Evolutionary conservation across 2,888 invertebrate species (phyloP).

Genomic region (Parochlus steinenii): DNA sequence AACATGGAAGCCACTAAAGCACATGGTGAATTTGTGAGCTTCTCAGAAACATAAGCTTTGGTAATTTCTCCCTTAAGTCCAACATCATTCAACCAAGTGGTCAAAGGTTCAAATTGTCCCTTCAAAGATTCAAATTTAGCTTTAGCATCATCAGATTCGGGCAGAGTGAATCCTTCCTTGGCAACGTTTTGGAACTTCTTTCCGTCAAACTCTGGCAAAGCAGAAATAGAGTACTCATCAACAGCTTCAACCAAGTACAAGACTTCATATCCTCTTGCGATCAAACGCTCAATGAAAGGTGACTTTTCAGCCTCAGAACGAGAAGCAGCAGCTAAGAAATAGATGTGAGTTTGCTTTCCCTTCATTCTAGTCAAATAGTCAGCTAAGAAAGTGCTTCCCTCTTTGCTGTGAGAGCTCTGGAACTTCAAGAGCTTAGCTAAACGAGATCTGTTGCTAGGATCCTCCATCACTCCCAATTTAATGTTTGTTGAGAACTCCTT

Average conservation of each 20-base stretch:
- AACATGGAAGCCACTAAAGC: constrained; percentile 92
- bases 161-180: constrained; percentile 86
- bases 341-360: constrained; percentile 84
- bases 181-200: constrained; percentile 99
- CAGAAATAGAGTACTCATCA: constrained; percentile 93
- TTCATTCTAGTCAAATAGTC: constrained; percentile 95
- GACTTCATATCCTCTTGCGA: constrained; percentile 89
- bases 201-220: constrained; percentile 94
- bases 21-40: constrained; percentile 82
- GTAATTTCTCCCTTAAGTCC: constrained; percentile 62
- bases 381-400: constrained; percentile 52
- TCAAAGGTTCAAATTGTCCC: constrained; percentile 71
- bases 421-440: constrained; percentile 89
- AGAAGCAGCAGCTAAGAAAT: constrained; percentile 85
- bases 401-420: constrained; percentile 53
- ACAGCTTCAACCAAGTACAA: constrained; percentile 90
- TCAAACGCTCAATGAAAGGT: constrained; percentile 88
- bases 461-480: constrained; percentile 94
- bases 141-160: constrained; percentile 52
- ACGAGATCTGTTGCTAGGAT: constrained; percentile 88
- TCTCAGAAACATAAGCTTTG: constrained; percentile 73
- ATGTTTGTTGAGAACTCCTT: constrained; percentile 97
- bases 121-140: constrained; percentile 61
- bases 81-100: constrained; percentile 73
- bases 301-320: constrained; percentile 74